Conservation (phyloP, 2,888 invertebrate genomes). For the Nomada fabriciana region DNA sequence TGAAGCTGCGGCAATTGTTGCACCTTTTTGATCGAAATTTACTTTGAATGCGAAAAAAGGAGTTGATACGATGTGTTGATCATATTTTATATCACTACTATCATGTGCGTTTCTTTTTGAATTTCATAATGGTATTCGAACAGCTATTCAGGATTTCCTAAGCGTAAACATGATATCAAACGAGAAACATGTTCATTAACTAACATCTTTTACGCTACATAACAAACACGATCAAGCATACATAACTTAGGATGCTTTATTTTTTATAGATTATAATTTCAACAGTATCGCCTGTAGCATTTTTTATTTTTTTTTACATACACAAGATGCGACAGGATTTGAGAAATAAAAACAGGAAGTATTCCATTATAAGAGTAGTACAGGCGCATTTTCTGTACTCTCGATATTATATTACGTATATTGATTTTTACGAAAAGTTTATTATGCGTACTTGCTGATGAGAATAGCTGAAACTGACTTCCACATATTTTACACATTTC, state of each 20-base stretch:
- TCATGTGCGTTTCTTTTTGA: constrained; percentile 40
- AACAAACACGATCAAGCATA: constrained; percentile 28
- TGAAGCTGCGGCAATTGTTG: constrained; percentile 94
- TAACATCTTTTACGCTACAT: constrained; percentile 36
- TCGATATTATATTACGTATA: constrained; percentile 20
- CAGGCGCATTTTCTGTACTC: constrained; percentile 48
- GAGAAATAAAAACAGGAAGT: constrained; percentile 39
- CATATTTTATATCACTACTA: constrained; percentile 43
- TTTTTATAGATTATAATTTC: constrained; percentile 48
- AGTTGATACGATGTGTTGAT: constrained; percentile 32
- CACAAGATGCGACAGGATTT: constrained; percentile 65
- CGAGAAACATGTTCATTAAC: constrained; percentile 39
- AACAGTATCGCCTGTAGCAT: constrained; percentile 21
- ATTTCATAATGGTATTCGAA: constrained; percentile 48
- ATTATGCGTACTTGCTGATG: constrained; percentile 36
- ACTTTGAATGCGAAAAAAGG: constrained; percentile 9
- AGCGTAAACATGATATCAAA: constrained; percentile 30
- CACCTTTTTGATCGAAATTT: constrained; percentile 84
- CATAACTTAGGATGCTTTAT: constrained; percentile 43
- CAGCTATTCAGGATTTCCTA: constrained; percentile 30
- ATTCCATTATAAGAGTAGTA: constrained; percentile 35
- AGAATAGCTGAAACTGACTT: constrained; percentile 47
- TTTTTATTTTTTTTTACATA: constrained; percentile 25
- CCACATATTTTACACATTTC: constrained; percentile 49
- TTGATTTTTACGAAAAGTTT: constrained; percentile 27